A percentile compares a stretch with the other conserved stretches of the same genome.
phyloP scores from a whole-genome alignment of 2,113 vertebrate genomes.

The Nibea coibor region DNA sequence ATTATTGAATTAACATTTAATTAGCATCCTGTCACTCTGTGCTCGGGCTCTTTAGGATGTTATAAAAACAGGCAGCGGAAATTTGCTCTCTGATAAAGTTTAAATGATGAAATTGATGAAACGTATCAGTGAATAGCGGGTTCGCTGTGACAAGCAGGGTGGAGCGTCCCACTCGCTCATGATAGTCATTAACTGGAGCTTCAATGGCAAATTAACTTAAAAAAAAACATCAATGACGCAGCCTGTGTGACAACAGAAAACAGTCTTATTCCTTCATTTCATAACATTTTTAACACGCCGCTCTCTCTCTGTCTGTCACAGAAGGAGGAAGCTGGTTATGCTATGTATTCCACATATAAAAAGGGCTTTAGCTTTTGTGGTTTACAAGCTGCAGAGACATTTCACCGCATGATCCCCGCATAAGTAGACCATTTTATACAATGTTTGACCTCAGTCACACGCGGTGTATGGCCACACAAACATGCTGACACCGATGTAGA shows the following conservation, averaged over 20 bases:
- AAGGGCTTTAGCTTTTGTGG: not conserved
- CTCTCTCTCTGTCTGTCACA: not conserved
- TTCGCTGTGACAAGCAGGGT: not conserved
- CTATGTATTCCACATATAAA: not conserved
- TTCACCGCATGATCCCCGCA: not conserved
- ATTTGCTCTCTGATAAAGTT: not conserved
- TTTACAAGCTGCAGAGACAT: not conserved
- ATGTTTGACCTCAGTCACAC: slow-evolving; percentile 24
- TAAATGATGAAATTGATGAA: not conserved
- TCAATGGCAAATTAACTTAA: not conserved
- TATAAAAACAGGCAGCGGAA: not conserved
- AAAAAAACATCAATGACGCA: not conserved
- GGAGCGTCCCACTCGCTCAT: not conserved
- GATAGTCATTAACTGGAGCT: not conserved
- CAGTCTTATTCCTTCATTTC: not conserved
- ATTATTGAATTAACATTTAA: too few species aligned
- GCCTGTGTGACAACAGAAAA: not conserved
- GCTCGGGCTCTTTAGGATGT: not conserved
- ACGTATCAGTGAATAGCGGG: not conserved
- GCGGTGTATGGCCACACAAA: not conserved
- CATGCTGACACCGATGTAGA: slow-evolving; percentile 41
- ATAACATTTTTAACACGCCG: too few species aligned
- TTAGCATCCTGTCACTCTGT: not conserved
- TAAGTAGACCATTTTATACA: slow-evolving; percentile 15
- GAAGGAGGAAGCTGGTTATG: not conserved